phyloP scores from a whole-genome alignment of 1,140 invertebrate genomes.

The Caenorhabditis elegans region DNA sequence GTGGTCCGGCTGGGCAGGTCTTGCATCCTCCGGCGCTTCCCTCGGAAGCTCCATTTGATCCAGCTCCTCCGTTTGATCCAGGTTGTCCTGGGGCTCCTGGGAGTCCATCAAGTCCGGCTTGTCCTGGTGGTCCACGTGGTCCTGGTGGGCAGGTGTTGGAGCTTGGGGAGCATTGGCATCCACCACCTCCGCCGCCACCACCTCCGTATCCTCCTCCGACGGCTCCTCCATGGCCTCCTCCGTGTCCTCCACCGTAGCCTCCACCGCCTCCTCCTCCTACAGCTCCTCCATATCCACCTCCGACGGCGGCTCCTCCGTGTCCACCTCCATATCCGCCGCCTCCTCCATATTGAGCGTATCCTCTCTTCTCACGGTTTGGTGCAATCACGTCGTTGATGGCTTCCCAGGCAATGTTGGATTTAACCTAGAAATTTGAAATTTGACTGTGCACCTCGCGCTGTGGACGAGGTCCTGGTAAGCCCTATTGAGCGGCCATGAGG shows the following conservation, averaged over 20 bases:
- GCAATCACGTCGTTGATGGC: background rate
- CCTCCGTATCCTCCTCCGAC: background rate
- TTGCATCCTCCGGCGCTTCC: slow-evolving; percentile 31
- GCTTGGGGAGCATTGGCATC: slow-evolving; percentile 22
- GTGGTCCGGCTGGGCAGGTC: slow-evolving; percentile 44
- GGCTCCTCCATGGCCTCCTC: background rate
- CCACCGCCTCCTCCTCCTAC: too few species aligned
- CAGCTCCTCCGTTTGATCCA: slow-evolving; percentile 7
- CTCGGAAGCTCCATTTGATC: background rate
- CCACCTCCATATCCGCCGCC: background rate
- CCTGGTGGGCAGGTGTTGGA: slow-evolving; percentile 31
- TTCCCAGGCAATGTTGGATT: slow-evolving; percentile 9
- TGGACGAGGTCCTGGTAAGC: too few species aligned
- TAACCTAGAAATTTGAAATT: background rate
- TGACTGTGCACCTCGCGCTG: too few species aligned
- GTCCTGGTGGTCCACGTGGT: slow-evolving; percentile 27
- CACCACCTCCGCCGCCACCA: background rate
- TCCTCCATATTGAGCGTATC: slow-evolving; percentile 18
- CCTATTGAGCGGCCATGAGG: too few species aligned
- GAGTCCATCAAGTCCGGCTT: slow-evolving; percentile 7
- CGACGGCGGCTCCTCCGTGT: background rate
- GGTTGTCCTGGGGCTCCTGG: slow-evolving; percentile 23
- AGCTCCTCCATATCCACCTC: background rate
- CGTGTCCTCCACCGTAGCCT: background rate
- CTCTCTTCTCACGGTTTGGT: slow-evolving; percentile 24